Percentiles rank a stretch among this genome's conserved stretches.
phyloP scores from a whole-genome alignment of 2,113 vertebrate genomes.

The Chelonoidis abingdonii region DNA sequence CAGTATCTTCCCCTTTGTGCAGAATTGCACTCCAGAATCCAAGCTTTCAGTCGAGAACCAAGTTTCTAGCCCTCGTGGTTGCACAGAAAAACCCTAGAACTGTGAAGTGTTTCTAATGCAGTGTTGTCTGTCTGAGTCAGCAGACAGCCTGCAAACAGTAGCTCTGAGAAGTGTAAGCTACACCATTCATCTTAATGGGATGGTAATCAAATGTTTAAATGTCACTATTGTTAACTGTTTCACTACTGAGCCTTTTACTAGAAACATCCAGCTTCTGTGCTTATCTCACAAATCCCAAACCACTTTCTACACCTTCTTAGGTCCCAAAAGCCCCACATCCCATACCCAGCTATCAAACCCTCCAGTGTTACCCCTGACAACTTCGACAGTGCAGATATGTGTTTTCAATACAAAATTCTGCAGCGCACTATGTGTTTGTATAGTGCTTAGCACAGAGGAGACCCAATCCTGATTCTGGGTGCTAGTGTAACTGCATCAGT shows the following conservation, averaged over 20 bases:
- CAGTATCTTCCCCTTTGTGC: neutral
- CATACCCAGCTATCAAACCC: neutral
- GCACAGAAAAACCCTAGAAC: neutral
- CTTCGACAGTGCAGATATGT: neutral
- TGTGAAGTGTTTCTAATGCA: constrained; percentile 29
- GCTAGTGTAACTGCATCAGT: neutral
- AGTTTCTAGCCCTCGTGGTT: neutral
- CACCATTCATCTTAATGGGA: constrained; percentile 55
- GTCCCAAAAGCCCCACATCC: neutral
- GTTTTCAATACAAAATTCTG: neutral
- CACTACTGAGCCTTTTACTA: neutral
- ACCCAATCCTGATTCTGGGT: neutral
- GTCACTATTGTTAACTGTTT: constrained; percentile 27
- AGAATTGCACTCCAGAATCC: constrained; percentile 8
- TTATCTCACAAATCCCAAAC: neutral
- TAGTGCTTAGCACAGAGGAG: neutral
- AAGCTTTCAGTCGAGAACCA: constrained; percentile 20
- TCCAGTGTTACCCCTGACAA: neutral
- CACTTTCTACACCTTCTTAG: neutral
- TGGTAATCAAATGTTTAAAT: constrained; percentile 26
- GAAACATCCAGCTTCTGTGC: neutral
- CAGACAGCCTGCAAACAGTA: neutral
- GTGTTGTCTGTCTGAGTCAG: constrained; percentile 41
- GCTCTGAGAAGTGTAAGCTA: constrained; percentile 46
- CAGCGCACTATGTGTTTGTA: neutral